These are phyloP conservation scores for Apamea sordens DNA, from an alignment of 2,888 invertebrate species.

Conservation along the genomic window DNA sequence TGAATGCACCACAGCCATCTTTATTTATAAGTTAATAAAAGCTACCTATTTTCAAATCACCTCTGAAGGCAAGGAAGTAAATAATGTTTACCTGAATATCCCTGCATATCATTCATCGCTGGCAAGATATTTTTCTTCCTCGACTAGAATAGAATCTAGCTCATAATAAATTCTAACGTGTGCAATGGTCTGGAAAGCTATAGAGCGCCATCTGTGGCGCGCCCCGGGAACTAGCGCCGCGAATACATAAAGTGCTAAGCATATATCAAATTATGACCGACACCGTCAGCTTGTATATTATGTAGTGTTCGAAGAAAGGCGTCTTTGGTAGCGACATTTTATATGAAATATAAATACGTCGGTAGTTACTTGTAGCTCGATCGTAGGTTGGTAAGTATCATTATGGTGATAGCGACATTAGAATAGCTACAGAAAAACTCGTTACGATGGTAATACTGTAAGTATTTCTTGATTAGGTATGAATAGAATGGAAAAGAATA, in stretches of 20 bases:
- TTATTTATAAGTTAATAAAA: not conserved
- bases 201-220: constrained; percentile 55
- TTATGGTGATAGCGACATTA: not conserved
- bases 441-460: not conserved
- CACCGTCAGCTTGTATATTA: constrained; percentile 13
- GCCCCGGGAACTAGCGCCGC: constrained; percentile 33
- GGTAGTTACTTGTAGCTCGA: not conserved
- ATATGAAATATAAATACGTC: not conserved
- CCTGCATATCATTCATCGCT: constrained; percentile 37
- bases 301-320: constrained; percentile 11
- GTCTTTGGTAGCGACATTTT: not conserved
- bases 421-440: not conserved
- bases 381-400: not conserved
- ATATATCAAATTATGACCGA: constrained; percentile 34
- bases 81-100: constrained; percentile 34
- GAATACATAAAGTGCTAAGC: constrained; percentile 38
- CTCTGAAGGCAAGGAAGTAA: not conserved
- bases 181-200: constrained; percentile 52
- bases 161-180: constrained; percentile 60
- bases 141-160: constrained; percentile 54
- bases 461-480: not conserved
- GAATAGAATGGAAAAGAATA: not conserved
- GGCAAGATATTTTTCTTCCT: constrained; percentile 40
- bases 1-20: not conserved
- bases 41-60: not conserved